Evolutionary conservation across 2,888 invertebrate genomes (phyloP).

Genomic region (Malthinus flaveolus): DNA sequence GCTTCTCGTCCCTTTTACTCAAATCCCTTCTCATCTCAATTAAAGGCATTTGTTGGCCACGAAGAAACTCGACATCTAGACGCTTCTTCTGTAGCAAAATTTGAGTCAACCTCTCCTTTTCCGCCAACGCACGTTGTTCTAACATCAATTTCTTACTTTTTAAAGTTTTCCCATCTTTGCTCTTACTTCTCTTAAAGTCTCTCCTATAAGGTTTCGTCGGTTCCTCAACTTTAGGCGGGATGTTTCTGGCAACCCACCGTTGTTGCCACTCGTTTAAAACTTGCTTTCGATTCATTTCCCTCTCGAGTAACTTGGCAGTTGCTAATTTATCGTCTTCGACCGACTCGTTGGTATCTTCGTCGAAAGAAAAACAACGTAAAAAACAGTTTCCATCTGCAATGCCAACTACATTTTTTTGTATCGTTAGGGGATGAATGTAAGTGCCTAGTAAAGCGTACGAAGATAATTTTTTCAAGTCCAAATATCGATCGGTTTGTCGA

Average conservation of each 20-base stretch:
- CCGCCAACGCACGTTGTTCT: constrained; percentile 65
- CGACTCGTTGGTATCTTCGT: constrained; percentile 47
- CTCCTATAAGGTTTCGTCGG: constrained; percentile 25
- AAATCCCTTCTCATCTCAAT: constrained; percentile 63
- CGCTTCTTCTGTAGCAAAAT: constrained; percentile 67
- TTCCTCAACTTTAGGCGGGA: constrained; percentile 54
- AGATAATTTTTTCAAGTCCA: constrained; percentile 52
- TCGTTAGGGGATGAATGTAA: constrained; percentile 56
- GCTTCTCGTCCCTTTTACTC: constrained; percentile 60
- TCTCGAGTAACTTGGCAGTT: constrained; percentile 56
- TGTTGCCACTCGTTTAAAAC: constrained; percentile 65
- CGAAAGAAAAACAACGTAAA: constrained; percentile 63
- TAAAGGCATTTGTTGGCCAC: constrained; percentile 64
- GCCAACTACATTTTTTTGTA: constrained; percentile 65
- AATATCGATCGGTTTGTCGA: neutral
- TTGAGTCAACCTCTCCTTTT: constrained; percentile 66
- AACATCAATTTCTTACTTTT: constrained; percentile 48
- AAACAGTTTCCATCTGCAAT: constrained; percentile 71
- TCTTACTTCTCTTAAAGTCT: constrained; percentile 27
- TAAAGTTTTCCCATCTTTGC: constrained; percentile 29
- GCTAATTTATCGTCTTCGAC: constrained; percentile 34
- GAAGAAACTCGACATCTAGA: constrained; percentile 62
- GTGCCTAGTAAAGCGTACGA: constrained; percentile 28
- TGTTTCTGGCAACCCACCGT: constrained; percentile 58
- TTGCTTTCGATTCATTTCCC: constrained; percentile 59